Percentiles rank a stretch among this genome's conserved stretches.
Evolutionary conservation across 2,888 invertebrate species (phyloP).

Genomic region (Watsonalla binaria): DNA sequence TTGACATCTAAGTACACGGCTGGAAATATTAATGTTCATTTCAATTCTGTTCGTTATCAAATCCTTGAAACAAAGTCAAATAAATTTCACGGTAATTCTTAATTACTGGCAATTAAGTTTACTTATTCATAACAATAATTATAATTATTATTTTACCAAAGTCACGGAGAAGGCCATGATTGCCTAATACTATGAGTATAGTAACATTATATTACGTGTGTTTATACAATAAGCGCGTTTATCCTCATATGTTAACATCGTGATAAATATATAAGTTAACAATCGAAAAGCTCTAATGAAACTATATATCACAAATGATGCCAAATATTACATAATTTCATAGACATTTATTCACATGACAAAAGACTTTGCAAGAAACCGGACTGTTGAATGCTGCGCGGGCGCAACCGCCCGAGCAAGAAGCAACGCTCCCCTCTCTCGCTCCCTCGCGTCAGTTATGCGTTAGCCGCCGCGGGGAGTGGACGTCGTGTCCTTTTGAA

Average conservation of each 20-base stretch:
- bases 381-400: constrained; percentile 59
- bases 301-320: constrained; percentile 9
- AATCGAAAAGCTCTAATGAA: constrained; percentile 3
- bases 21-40: neutral
- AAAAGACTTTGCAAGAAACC: constrained; percentile 66
- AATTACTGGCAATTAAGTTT: neutral
- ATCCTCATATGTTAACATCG: neutral
- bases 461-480: constrained; percentile 45
- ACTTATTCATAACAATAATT: neutral
- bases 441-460: constrained; percentile 47
- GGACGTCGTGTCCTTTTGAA: constrained; percentile 36
- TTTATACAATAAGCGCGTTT: neutral
- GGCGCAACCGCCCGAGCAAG: constrained; percentile 56
- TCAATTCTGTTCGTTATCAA: neutral
- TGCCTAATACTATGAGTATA: neutral
- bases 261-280: neutral
- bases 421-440: constrained; percentile 14
- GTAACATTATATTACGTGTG: too few species aligned
- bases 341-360: constrained; percentile 56
- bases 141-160: neutral
- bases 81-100: constrained; percentile 2
- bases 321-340: constrained; percentile 53
- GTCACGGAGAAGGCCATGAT: constrained; percentile 2
- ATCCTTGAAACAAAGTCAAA: neutral
- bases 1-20: too few species aligned